Base-by-base conservation (phyloP, 2,797 vertebrate species). In the Dicrostonyx torquatus region DNA sequence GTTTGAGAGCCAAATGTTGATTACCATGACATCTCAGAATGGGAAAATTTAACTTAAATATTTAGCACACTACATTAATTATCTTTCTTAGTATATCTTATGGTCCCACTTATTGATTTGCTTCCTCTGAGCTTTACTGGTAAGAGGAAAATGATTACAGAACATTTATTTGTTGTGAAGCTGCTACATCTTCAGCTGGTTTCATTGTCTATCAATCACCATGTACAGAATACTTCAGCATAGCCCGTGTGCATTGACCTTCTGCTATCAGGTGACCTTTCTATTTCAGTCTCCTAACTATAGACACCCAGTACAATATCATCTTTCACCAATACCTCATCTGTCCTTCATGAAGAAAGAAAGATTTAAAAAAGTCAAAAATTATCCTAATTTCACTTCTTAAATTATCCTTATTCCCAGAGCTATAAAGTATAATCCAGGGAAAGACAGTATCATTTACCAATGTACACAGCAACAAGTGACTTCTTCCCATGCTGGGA, bases 321-420 rank as follows among this genome's bases (percentile, higher is more conserved):
- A 78, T 45, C 22, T 17, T 13, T 34, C 2, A 60, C 12, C 17
- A 53, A 11, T 55, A 17, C 5, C n/a, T 80, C 40, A 48, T 72
- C 40, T 79, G 11, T n/a, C 24, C 24, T 73, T 48, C 6, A 8
- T 5, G 26, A 55, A 85, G 12, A 82, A 85, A 53, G 29, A 86
- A 85, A 53, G 24, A 89, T 66, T 89, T 53, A 9, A 89, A 92
- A 75, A 75, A 93, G 55, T n/a, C n/a, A 53, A 83, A 94, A 48
- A 5, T 0, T 5, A 37, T 45, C 11, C 34, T 93, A 37, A 53
- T 83, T 87, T 87, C 40, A 96, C 10, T 24, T 60, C 64, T 77
- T 48, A 6, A 88, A 60, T 87, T 94, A 55, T 88, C 13, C 37
- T 87, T 85, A 50, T 14, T 75, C 22, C 15, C 6, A 72, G 40